Conservation (phyloP, 1,140 invertebrate species). For the Heterodera carotae region DNA sequence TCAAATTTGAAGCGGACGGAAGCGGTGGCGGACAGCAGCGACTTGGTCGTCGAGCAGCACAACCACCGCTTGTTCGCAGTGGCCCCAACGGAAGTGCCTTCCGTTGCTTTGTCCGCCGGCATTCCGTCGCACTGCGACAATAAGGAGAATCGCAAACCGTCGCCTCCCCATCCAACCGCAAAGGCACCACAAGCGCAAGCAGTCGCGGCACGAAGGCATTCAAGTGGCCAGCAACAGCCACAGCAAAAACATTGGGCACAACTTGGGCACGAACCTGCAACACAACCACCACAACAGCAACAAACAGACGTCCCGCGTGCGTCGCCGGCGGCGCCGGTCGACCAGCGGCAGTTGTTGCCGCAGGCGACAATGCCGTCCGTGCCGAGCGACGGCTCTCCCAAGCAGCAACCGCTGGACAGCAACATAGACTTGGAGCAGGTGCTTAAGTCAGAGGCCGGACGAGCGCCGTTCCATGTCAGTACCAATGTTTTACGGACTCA, state of each 20-base stretch:
- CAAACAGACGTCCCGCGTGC: background rate
- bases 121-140: background rate
- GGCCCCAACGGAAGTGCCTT: background rate
- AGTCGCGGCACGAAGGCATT: background rate
- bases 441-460: constrained; percentile 54
- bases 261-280: background rate
- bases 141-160: constrained; percentile 6
- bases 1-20: too few relatives aligned
- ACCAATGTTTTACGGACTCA: background rate
- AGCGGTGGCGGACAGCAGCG: background rate
- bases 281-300: constrained; percentile 1
- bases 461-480: constrained; percentile 50
- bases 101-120: background rate
- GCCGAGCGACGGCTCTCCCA: constrained; percentile 20
- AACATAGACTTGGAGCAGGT: constrained; percentile 45
- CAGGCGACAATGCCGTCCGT: constrained; percentile 19
- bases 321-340: background rate
- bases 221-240: too few relatives aligned
- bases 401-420: constrained; percentile 9
- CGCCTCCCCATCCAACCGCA: background rate
- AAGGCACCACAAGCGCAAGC: background rate
- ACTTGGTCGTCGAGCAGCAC: background rate
- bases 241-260: background rate
- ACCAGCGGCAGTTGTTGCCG: background rate
- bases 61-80: background rate